These are phyloP conservation scores for Lithobates pipiens DNA, from an alignment of 2,797 vertebrate genomes.

Conservation along the genomic window DNA sequence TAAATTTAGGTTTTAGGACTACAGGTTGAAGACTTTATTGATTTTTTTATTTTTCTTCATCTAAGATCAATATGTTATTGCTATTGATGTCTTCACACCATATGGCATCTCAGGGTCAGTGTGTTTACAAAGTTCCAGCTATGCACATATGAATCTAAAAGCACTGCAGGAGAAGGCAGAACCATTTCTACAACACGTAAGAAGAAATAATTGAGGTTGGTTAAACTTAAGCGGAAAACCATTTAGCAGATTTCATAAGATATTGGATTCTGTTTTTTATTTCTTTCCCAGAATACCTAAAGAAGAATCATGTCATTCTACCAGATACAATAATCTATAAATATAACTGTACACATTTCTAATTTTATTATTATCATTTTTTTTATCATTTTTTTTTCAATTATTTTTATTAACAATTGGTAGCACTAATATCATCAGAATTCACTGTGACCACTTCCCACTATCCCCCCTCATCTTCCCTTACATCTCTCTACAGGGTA, in stretches of 20 bases:
- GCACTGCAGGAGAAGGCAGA: background rate
- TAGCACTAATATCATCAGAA: too few species aligned
- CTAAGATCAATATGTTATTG: constrained; percentile 44
- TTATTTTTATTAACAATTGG: too few species aligned
- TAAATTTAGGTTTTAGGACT: constrained; percentile 39
- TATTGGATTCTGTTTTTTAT: background rate
- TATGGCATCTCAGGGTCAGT: constrained; percentile 37
- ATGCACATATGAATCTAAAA: background rate
- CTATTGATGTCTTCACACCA: constrained; percentile 32
- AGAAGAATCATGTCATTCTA: too few species aligned
- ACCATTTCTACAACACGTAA: background rate
- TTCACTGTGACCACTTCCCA: too few species aligned
- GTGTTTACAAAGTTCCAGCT: constrained; percentile 20
- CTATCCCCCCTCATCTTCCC: too few species aligned
- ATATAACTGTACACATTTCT: too few species aligned
- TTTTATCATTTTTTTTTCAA: too few species aligned
- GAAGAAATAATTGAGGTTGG: background rate
- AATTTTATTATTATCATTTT: too few species aligned
- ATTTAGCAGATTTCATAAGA: background rate
- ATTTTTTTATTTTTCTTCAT: background rate
- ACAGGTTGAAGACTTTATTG: constrained; percentile 34
- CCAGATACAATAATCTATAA: too few species aligned
- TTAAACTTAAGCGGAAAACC: background rate
- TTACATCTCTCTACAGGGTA: too few species aligned
- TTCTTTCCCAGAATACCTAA: background rate